Conservation (phyloP, 2,113 vertebrate species). For the Hyperoodon ampullatus region DNA sequence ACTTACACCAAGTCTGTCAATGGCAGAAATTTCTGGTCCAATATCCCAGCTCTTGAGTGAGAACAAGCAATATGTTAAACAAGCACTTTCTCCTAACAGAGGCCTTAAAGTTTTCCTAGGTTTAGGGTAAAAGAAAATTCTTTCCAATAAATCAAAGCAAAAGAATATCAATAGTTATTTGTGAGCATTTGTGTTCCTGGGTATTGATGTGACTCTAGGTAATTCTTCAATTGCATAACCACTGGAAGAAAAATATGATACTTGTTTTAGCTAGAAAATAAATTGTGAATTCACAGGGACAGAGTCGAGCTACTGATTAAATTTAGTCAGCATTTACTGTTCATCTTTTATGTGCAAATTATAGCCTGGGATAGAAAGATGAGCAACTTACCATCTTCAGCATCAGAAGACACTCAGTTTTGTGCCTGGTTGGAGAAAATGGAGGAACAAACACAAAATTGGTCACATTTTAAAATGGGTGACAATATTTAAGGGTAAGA, state of each 20-base stretch:
- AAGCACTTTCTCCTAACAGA: background rate
- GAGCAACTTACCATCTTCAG: background rate
- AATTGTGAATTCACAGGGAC: background rate
- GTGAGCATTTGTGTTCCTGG: background rate
- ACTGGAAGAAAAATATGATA: background rate
- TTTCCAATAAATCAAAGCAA: slow-evolving; percentile 47
- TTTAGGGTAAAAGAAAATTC: background rate
- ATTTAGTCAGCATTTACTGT: background rate
- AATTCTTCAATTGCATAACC: background rate
- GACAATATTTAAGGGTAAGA: background rate
- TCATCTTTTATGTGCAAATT: background rate
- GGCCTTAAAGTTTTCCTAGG: background rate
- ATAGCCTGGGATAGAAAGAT: background rate
- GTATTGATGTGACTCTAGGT: background rate
- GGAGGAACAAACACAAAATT: background rate
- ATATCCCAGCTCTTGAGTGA: background rate
- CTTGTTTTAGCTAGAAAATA: background rate
- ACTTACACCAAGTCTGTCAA: background rate
- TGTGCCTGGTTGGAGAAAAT: background rate
- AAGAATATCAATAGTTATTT: background rate
- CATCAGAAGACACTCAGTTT: background rate
- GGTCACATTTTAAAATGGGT: background rate
- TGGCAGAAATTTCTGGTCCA: background rate
- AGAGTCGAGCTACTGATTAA: background rate
- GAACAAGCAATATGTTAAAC: background rate